These are phyloP conservation scores for Staurois parvus DNA, from an alignment of 2,797 vertebrate species.

Conservation along the genomic window DNA sequence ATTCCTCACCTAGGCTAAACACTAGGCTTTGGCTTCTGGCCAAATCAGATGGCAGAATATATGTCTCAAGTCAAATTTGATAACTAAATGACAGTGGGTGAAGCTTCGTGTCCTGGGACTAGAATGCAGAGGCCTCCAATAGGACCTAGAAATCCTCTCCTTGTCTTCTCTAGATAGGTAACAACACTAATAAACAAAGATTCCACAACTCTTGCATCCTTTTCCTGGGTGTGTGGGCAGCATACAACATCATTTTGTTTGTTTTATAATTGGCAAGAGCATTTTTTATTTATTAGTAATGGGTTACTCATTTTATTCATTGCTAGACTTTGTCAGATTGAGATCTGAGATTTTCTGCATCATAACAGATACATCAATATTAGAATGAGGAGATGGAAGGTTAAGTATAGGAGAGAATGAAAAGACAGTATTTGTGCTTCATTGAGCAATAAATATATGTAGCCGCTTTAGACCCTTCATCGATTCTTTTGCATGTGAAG, in stretches of 20 bases:
- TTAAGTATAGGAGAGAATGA: constrained; percentile 11
- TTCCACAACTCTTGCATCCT: neutral
- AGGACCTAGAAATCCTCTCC: no score
- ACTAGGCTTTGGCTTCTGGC: no score
- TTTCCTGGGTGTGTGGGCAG: neutral
- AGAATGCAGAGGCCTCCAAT: no score
- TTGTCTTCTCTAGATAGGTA: no score
- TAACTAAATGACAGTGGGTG: no score
- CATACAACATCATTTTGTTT: neutral
- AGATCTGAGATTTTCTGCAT: constrained; percentile 33
- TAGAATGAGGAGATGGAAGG: constrained; percentile 2
- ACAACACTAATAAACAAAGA: neutral
- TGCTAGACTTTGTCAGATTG: neutral
- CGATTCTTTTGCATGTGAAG: constrained; percentile 26
- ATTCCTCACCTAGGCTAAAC: no score
- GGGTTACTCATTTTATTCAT: neutral
- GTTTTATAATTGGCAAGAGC: neutral
- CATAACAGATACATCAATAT: constrained; percentile 46
- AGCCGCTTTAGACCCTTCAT: constrained; percentile 17
- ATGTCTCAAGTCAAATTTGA: no score
- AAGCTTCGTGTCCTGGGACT: no score
- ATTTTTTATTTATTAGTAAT: neutral
- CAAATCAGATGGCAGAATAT: no score
- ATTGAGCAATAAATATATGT: constrained; percentile 35
- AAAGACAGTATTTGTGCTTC: constrained; percentile 28